Percentiles rank a stretch among this genome's conserved stretches.
phyloP scores from a whole-genome alignment of 1,140 invertebrate species.

The Drosophila takahashii region DNA sequence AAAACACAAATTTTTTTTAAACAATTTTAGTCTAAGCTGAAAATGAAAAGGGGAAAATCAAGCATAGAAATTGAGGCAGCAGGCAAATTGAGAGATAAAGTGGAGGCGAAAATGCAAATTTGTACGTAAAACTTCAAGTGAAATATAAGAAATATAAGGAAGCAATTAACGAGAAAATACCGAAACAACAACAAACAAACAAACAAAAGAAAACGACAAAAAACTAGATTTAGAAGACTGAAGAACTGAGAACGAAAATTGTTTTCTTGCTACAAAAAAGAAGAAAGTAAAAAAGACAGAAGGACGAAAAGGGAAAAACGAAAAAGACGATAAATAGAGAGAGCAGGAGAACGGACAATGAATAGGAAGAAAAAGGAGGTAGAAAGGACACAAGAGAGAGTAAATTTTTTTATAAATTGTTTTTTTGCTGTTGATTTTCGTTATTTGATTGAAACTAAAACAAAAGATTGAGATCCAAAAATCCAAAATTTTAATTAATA shows the following conservation, averaged over 20 bases:
- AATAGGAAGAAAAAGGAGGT: constrained; percentile 7
- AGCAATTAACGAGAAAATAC: constrained; percentile 58
- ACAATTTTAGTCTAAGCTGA: constrained; percentile 59
- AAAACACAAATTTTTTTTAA: constrained; percentile 75
- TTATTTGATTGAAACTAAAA: constrained; percentile 68
- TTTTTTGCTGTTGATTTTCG: constrained; percentile 80
- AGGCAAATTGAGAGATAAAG: constrained; percentile 10
- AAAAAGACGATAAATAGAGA: constrained; percentile 3
- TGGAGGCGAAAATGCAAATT: constrained; percentile 51
- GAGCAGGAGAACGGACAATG: constrained; percentile 22
- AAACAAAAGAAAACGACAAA: constrained; percentile 55
- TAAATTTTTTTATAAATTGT: constrained; percentile 62
- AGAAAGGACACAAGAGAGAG: constrained; percentile 11
- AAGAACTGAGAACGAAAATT: constrained; percentile 74
- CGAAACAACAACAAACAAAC: constrained; percentile 67
- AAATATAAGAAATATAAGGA: constrained; percentile 35
- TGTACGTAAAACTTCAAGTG: constrained; percentile 76
- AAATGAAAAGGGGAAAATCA: constrained; percentile 16
- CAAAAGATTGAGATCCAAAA: constrained; percentile 41
- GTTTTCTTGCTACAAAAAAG: constrained; percentile 41
- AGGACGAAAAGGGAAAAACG: constrained; percentile 27
- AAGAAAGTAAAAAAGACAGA: constrained; percentile 1
- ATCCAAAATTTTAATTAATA: constrained; percentile 70
- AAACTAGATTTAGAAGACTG: constrained; percentile 83
- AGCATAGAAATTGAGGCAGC: constrained; percentile 27